Percentiles rank a stretch among this genome's conserved stretches.
phyloP scores from a whole-genome alignment of 2,113 vertebrate species.

The Bathybates hornii region DNA sequence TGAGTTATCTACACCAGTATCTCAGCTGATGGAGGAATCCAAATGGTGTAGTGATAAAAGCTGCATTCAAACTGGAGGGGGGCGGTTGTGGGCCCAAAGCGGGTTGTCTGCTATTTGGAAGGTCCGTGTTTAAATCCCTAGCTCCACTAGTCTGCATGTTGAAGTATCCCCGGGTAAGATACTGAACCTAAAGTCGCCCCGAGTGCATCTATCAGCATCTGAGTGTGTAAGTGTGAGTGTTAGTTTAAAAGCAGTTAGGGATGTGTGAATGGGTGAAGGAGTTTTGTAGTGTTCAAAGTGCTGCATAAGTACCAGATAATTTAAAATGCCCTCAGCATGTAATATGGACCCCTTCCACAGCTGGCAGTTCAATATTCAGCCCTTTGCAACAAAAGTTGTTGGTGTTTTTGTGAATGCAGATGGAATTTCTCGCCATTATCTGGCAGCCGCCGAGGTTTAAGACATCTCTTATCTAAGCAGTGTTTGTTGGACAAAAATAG shows the following conservation, averaged over 20 bases:
- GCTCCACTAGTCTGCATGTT: neutral
- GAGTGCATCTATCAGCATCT: neutral
- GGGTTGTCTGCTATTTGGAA: neutral
- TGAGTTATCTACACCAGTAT: neutral
- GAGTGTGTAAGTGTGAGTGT: neutral
- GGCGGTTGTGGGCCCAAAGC: rapidly evolving
- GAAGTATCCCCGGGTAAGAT: neutral
- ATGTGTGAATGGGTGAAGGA: neutral
- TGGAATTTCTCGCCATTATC: neutral
- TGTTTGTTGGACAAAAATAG: neutral
- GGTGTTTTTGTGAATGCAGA: neutral
- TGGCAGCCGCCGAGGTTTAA: neutral
- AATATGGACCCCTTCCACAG: neutral
- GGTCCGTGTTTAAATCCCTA: rapidly evolving
- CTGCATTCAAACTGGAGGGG: neutral
- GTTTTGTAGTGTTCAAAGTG: neutral
- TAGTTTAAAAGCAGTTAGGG: neutral
- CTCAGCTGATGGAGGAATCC: neutral
- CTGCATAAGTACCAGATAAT: neutral
- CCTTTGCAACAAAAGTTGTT: neutral
- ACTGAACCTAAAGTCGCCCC: rapidly evolving
- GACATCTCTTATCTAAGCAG: neutral
- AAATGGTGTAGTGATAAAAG: neutral
- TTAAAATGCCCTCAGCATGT: neutral
- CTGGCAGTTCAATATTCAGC: neutral